Base-by-base conservation (phyloP, 2,888 invertebrate genomes). In the Oxystoma pomonae region DNA sequence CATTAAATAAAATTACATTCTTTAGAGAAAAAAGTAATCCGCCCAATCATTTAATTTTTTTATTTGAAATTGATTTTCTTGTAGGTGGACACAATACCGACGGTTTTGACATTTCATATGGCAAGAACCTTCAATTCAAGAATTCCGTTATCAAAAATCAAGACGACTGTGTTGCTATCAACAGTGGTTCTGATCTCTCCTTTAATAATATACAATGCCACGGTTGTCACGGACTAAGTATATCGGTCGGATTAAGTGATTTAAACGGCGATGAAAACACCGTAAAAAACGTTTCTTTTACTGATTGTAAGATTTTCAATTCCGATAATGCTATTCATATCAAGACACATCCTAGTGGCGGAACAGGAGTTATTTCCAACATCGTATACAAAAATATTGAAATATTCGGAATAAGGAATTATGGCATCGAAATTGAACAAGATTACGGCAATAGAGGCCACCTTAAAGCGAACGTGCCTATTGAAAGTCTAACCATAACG, bases 211-310 rank as follows among this genome's bases (percentile, higher is more conserved):
- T 65, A 0, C 55, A 61, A 16, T 67, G 67, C 53, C 61, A 21
- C 12, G 67, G 67, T 20, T 55, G 62, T 16, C 67, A 67, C 35
- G 67, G 67, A 16, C 20, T 66, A 2, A 64, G 63, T 57, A 59
- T 67, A 12, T 58, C 63, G 16, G 55, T 63, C 1, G 63, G 61
- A 9, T 53, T 53, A 35, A 53, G 52, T 9, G 21, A 17, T 20
- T 51, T 52, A 0, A 58, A 58, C 20, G 57, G 55, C 1, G 16
- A 50, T 2, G 17, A 16, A 19, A 58, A 2, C 65, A 55, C 55
- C 9, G 61, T 57, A 1, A 20, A 21, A 5, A 65, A 65, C 19
- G 52, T 67, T 21, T 61, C 64, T 12, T 63, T 63, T 50, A 59
- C 58, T 22, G 51, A 67, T 52, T 58, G 59, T 17, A 55, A 17